phyloP scores from a whole-genome alignment of 2,113 vertebrate genomes.

The Montifringilla adamsi region DNA sequence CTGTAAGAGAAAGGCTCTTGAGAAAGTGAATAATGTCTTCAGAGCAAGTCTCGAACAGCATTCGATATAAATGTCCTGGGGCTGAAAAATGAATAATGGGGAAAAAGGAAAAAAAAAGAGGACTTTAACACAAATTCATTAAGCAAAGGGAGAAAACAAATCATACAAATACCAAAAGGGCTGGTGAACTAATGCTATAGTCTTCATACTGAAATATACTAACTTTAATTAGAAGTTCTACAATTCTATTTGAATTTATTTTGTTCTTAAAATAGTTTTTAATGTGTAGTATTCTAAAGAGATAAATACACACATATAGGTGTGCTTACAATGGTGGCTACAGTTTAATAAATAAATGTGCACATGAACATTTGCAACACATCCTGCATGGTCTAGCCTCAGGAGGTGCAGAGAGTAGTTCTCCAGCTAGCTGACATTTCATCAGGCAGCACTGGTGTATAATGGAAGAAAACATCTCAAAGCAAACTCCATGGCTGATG shows the following conservation, averaged over 20 bases:
- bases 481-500: background rate
- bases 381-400: background rate
- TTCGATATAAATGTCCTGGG: background rate
- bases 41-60: background rate
- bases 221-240: background rate
- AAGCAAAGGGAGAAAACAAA: background rate
- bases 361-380: background rate
- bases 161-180: background rate
- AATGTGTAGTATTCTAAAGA: background rate
- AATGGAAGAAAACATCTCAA: background rate
- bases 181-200: background rate
- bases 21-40: background rate
- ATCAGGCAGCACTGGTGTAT: background rate
- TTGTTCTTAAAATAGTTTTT: background rate
- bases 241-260: background rate
- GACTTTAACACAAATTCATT: background rate
- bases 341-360: background rate
- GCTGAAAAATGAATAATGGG: background rate
- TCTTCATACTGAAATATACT: background rate
- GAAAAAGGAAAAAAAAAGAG: background rate
- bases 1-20: background rate
- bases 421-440: background rate
- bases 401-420: background rate
- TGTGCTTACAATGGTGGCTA: background rate
- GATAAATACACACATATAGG: background rate